Percentiles rank a stretch among this genome's conserved stretches.
phyloP scores from a whole-genome alignment of 2,113 vertebrate genomes.

The Zapus hudsonius region DNA sequence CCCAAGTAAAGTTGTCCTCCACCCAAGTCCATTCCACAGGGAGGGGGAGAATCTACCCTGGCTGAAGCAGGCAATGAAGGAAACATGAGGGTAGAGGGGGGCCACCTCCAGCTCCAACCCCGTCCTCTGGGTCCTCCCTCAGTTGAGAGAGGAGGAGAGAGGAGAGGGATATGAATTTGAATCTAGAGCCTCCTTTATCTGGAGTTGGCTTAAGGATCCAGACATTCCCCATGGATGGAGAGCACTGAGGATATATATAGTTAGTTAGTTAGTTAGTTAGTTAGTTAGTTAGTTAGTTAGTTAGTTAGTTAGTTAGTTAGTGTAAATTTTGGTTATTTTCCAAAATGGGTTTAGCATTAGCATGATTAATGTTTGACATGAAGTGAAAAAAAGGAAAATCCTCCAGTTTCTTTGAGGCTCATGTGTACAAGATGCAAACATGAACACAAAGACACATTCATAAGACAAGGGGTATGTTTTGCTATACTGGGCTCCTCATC shows the following conservation, averaged over 20 bases:
- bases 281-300: no score
- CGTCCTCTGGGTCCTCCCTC: not conserved
- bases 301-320: no score
- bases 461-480: not conserved
- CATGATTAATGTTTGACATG: constrained; percentile 34
- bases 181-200: not conserved
- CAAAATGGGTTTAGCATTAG: constrained; percentile 20
- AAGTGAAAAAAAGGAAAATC: constrained; percentile 30
- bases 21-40: not conserved
- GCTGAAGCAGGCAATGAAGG: not conserved
- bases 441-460: not conserved
- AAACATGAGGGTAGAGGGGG: not conserved
- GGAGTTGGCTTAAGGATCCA: not conserved
- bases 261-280: no score
- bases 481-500: not conserved
- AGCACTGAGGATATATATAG: not conserved
- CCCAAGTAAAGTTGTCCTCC: not conserved
- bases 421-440: not conserved
- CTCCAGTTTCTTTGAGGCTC: constrained; percentile 25
- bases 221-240: not conserved
- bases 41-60: not conserved
- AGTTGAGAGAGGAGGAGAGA: no score
- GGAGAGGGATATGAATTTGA: not conserved
- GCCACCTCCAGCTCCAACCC: not conserved
- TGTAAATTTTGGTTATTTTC: constrained; percentile 39